A percentile compares a stretch with the other conserved stretches of the same genome.
phyloP scores from a whole-genome alignment of 2,113 vertebrate genomes.

The Archocentrus centrarchus region DNA sequence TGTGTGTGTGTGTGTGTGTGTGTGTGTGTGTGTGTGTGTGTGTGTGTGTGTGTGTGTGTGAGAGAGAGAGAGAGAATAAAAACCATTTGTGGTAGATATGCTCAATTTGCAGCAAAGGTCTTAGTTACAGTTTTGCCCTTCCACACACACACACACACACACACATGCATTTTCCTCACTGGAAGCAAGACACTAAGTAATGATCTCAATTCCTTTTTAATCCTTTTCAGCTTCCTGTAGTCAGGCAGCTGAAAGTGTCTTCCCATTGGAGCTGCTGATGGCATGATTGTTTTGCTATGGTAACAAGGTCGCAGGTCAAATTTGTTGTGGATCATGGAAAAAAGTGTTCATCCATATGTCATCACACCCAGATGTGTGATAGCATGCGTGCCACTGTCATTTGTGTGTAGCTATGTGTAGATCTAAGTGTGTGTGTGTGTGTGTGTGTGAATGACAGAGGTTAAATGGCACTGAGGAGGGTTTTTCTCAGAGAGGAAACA shows the following conservation, averaged over 20 bases:
- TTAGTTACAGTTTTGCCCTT: slow-evolving; percentile 34
- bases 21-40: background rate
- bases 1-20: background rate
- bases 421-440: background rate
- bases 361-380: background rate
- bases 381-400: background rate
- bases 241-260: background rate
- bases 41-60: background rate
- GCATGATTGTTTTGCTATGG: background rate
- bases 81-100: slow-evolving; percentile 8
- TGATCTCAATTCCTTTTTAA: slow-evolving; percentile 36
- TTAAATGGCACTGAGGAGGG: slow-evolving; percentile 2
- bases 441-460: background rate
- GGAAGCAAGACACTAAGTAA: slow-evolving; percentile 3
- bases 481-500: slow-evolving; percentile 54
- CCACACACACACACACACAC: background rate
- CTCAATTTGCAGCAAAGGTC: slow-evolving; percentile 20
- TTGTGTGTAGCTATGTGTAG: background rate
- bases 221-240: slow-evolving; percentile 9
- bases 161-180: slow-evolving; percentile 23
- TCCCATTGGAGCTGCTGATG: background rate
- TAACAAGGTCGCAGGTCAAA: slow-evolving; percentile 16
- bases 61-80: background rate
- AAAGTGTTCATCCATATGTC: background rate
- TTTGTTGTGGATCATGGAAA: background rate